Percentiles rank a stretch among this genome's conserved stretches.
Evolutionary conservation across 2,888 invertebrate genomes (phyloP).

Genomic region (Epiblema foenella): DNA sequence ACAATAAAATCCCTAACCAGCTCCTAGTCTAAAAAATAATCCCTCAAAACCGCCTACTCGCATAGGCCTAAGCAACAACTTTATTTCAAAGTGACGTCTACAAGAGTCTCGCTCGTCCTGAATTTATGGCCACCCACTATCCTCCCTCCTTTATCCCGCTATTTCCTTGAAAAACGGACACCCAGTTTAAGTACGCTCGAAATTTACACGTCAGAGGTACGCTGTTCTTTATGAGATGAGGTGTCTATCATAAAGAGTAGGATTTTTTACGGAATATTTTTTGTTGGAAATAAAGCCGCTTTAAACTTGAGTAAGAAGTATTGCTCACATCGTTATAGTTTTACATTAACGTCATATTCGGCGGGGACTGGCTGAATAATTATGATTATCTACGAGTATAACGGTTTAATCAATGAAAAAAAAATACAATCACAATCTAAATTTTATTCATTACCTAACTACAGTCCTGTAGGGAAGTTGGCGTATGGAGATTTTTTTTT

Average conservation of each 20-base stretch:
- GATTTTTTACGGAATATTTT: slow-evolving; percentile 37
- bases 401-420: too few species aligned
- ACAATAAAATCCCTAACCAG: background rate
- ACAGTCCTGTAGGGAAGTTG: too few species aligned
- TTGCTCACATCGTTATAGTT: too few species aligned
- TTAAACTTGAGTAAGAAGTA: background rate
- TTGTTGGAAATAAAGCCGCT: background rate
- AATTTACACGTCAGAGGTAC: slow-evolving; percentile 56
- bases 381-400: too few species aligned
- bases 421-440: too few species aligned
- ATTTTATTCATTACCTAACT: too few species aligned
- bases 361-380: too few species aligned
- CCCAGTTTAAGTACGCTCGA: slow-evolving; percentile 55
- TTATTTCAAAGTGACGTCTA: slow-evolving; percentile 71
- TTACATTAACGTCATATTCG: too few species aligned
- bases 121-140: slow-evolving; percentile 63
- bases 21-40: slow-evolving; percentile 1
- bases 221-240: slow-evolving; percentile 39
- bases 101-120: slow-evolving; percentile 64
- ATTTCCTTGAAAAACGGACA: slow-evolving; percentile 52
- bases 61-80: slow-evolving; percentile 67
- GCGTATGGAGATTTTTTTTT: too few species aligned
- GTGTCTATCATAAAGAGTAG: slow-evolving; percentile 39
- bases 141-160: slow-evolving; percentile 57
- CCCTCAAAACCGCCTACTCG: slow-evolving; percentile 40